Evolutionary conservation across 1,140 invertebrate species (phyloP).

Genomic region (Sitophilus oryzae): DNA sequence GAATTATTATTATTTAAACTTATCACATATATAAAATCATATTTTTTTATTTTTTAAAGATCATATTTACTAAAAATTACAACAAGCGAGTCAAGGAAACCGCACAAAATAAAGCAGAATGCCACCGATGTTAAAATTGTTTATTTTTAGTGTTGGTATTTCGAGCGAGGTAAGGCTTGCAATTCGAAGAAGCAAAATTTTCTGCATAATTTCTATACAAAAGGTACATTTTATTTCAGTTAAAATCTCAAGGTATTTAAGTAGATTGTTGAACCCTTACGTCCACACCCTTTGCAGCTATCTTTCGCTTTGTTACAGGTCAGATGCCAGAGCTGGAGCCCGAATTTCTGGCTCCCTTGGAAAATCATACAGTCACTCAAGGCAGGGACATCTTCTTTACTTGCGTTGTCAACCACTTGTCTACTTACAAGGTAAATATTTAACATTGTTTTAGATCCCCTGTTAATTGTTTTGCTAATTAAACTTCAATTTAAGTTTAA

Average conservation of each 20-base stretch:
- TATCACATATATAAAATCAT: no score
- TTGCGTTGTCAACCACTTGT: constrained; percentile 82
- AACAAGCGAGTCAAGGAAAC: no score
- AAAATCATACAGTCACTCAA: constrained; percentile 81
- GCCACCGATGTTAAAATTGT: no score
- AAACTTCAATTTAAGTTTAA: no score
- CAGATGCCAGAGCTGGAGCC: constrained; percentile 53
- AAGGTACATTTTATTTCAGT: constrained; percentile 15
- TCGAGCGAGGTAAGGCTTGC: not conserved
- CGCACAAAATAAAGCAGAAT: no score
- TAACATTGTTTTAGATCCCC: constrained; percentile 7
- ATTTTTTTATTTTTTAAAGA: no score
- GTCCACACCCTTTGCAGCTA: constrained; percentile 32
- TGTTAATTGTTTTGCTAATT: constrained; percentile 2
- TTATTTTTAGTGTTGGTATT: not conserved
- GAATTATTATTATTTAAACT: no score
- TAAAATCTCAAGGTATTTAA: constrained; percentile 19
- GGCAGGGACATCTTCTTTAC: constrained; percentile 82
- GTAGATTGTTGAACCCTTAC: constrained; percentile 18
- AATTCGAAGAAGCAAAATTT: not conserved
- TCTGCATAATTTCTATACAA: not conserved
- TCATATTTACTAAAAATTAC: no score
- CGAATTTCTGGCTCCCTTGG: constrained; percentile 75
- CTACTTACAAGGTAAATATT: constrained; percentile 68
- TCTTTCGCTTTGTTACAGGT: constrained; percentile 42